Evolutionary conservation across 2,113 vertebrate species (phyloP), one percentile per base, ranked within the genome.

Genomic region (Panthera uncia): DNA sequence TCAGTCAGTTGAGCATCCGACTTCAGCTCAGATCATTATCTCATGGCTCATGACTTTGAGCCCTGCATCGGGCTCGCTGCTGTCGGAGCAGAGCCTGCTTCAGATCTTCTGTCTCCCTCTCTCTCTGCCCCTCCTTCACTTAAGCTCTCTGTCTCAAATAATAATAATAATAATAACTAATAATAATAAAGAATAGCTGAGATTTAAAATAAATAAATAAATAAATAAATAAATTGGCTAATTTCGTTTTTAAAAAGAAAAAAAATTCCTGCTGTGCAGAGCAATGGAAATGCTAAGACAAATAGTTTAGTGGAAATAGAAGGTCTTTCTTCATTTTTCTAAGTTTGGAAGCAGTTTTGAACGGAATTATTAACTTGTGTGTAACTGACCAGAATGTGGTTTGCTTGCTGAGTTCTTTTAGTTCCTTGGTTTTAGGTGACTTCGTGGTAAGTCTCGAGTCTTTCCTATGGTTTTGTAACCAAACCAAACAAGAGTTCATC

Each of bases 401-500:
- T 93, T 82, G 31, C 25, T 69, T 86, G 45, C 16, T 91, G 71
- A 76, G 21, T 81, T 85, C 5, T 66, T 65, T 63, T 63, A 93
- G 41, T 18, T 78, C 74, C 41, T 23, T 81, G 38, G 50, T 87
- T 96, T 92, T 87, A 93, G 48, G 71, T 92, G 86, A 95, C 80
- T 90, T 57, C 88, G 55, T 94, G 68, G 69, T 79, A 55, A 93
- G 38, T 15, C 13, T 61, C 65, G 48, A 86, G 7, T 52, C 27
- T 89, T 66, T 81, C 45, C 27, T 89, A 74, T 92, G 16, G 63
- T 68, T 92, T 90, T 78, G 27, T 48, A 48, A 78, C 41, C 16
- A 41, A 78, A 76, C 41, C 41, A 76, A 76, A 78, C 8, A 25
- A 74, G 41, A 78, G 41, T 78, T 45, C 74, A 16, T 48, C 74